Percentiles rank a stretch among this genome's conserved stretches.
Evolutionary conservation across 2,797 vertebrate genomes (phyloP).

Genomic region (Coracias cyanogaster): DNA sequence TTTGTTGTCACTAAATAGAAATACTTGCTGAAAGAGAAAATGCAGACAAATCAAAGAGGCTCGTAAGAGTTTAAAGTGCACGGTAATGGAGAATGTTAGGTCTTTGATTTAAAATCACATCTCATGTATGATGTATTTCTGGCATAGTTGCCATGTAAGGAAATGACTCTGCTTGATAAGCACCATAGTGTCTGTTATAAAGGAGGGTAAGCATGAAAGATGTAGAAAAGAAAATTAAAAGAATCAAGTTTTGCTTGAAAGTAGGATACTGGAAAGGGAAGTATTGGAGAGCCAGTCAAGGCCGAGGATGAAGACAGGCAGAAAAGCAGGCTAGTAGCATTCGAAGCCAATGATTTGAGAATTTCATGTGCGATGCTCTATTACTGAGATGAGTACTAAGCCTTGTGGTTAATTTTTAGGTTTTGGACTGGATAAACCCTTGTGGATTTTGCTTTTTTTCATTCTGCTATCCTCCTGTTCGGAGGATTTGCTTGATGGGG

Average conservation of each 20-base stretch:
- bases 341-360: background rate
- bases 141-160: background rate
- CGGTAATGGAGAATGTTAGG: background rate
- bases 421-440: background rate
- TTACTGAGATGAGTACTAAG: background rate
- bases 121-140: accelerated
- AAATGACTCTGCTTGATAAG: background rate
- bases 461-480: accelerated
- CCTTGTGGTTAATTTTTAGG: background rate
- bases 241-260: background rate
- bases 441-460: background rate
- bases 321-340: background rate
- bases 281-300: background rate
- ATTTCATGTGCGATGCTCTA: background rate
- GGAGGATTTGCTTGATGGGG: background rate
- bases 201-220: background rate
- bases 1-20: background rate
- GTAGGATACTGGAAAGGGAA: background rate
- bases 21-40: background rate
- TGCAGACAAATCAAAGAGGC: background rate
- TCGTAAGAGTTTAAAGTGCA: accelerated
- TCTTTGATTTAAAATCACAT: background rate
- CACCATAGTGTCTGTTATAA: background rate
- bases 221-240: background rate
- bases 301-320: background rate